A percentile compares a stretch with the other conserved stretches of the same genome.
Evolutionary conservation across 2,888 invertebrate genomes (phyloP).

Genomic region (Macaria notata): DNA sequence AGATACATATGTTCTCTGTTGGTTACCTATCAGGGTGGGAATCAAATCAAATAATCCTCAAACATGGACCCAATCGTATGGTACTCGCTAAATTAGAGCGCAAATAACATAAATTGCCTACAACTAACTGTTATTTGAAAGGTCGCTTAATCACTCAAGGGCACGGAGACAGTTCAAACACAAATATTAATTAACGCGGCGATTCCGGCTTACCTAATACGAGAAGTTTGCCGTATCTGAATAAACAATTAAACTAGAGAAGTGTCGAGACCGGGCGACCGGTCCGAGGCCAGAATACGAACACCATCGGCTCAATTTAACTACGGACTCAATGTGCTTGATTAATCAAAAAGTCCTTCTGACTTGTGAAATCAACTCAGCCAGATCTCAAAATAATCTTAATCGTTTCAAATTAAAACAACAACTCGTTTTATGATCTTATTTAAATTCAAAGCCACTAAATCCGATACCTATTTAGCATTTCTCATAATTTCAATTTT

Average conservation of each 20-base stretch:
- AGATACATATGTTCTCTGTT: no score
- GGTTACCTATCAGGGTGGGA: not conserved
- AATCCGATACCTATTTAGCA: no score
- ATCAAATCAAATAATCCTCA: conserved; percentile 40
- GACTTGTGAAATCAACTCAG: conserved; percentile 2
- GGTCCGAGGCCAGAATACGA: conserved; percentile 30
- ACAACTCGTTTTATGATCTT: not conserved
- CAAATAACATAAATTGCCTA: conserved; percentile 67
- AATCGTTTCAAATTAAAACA: not conserved
- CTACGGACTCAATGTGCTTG: conserved; percentile 27
- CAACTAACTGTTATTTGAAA: conserved; percentile 70
- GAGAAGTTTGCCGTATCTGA: conserved; percentile 74
- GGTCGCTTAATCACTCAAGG: conserved; percentile 76
- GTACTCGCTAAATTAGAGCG: conserved; percentile 50
- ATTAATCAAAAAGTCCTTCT: conserved; percentile 23
- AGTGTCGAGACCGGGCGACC: conserved; percentile 45
- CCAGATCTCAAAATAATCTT: not conserved
- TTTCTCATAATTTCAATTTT: no score
- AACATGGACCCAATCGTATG: conserved; percentile 40
- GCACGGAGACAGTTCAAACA: conserved; percentile 74
- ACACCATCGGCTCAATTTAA: conserved; percentile 28
- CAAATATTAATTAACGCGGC: conserved; percentile 79
- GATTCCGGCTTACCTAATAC: conserved; percentile 75
- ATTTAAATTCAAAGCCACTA: no score
- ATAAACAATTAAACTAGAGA: conserved; percentile 75